A percentile compares a stretch with the other conserved stretches of the same genome.
phyloP scores from a whole-genome alignment of 2,888 invertebrate species.

The Spilosoma lubricipeda region DNA sequence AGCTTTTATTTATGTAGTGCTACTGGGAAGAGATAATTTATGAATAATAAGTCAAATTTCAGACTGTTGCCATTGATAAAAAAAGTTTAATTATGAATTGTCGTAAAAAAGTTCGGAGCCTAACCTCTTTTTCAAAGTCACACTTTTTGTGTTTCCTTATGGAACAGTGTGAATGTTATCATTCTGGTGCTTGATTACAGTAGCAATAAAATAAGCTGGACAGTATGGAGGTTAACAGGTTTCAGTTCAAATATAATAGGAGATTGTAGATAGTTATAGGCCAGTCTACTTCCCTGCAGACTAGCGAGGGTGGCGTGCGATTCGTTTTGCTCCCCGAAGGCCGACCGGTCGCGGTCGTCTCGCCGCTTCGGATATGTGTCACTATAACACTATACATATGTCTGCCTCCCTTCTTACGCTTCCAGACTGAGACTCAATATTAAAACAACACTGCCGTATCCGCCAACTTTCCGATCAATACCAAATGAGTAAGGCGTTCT shows the following conservation, averaged over 20 bases:
- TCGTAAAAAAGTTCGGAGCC: background rate
- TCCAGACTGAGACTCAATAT: constrained; percentile 56
- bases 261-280: constrained; percentile 45
- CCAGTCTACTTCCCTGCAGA: constrained; percentile 53
- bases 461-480: constrained; percentile 36
- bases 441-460: constrained; percentile 38
- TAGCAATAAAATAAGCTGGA: background rate
- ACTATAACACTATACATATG: constrained; percentile 78
- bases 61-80: background rate
- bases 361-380: constrained; percentile 80
- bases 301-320: constrained; percentile 57
- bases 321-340: constrained; percentile 81
- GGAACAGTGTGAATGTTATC: background rate
- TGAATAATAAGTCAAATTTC: background rate
- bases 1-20: background rate
- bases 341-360: constrained; percentile 75
- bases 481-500: background rate
- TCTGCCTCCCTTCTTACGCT: constrained; percentile 65
- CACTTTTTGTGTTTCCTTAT: background rate
- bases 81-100: background rate
- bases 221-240: constrained; percentile 31
- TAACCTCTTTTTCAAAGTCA: background rate
- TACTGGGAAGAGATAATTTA: background rate
- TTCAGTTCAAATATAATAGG: constrained; percentile 35
- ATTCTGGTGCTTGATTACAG: background rate